A percentile compares a stretch with the other conserved stretches of the same genome.
These are phyloP conservation scores for Peromyscus californicus DNA, from an alignment of 2,113 vertebrate genomes.

Conservation along the genomic window DNA sequence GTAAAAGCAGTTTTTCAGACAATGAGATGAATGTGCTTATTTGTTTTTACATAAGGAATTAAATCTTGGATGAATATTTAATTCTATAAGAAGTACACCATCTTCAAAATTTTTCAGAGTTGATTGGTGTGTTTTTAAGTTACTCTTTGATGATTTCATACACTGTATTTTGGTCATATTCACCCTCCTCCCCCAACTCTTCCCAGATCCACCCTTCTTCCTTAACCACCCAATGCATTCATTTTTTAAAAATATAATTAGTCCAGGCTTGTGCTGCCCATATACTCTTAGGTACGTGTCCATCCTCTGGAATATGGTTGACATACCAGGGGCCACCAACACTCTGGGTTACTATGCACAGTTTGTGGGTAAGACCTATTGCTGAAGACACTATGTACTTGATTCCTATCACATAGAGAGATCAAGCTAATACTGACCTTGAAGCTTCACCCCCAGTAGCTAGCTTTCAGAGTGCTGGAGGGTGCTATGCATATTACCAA, in stretches of 20 bases:
- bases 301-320: no score
- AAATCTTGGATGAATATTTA: not conserved
- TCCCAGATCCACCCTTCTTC: not conserved
- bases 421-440: not conserved
- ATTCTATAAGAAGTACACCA: not conserved
- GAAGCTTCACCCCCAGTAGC: not conserved
- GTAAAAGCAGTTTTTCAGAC: not conserved
- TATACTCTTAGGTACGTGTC: not conserved
- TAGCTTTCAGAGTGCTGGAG: not conserved
- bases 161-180: not conserved
- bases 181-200: not conserved
- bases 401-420: not conserved
- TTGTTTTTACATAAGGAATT: not conserved
- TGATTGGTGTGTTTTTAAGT: not conserved
- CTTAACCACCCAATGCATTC: not conserved
- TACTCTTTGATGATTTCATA: not conserved
- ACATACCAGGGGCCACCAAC: not conserved
- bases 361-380: not conserved
- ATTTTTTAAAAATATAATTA: not conserved
- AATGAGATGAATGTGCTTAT: not conserved
- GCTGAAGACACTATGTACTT: not conserved
- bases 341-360: not conserved
- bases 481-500: not conserved
- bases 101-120: not conserved
- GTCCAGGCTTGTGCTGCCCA: not conserved